phyloP scores from a whole-genome alignment of 2,113 vertebrate genomes.

The Turdus rufiventris region DNA sequence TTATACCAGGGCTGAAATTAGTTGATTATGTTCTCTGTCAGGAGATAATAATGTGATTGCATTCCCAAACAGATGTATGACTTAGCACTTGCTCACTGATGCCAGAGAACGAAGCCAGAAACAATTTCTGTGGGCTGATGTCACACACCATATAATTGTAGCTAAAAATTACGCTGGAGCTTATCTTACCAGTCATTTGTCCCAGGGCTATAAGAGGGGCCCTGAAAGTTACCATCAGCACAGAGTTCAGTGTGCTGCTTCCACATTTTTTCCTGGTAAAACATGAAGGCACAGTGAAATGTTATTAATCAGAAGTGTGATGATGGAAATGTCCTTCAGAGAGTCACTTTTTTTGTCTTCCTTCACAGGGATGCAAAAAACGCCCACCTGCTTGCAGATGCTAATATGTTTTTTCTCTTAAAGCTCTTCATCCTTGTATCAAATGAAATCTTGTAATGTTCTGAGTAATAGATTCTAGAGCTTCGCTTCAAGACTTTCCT shows the following conservation, averaged over 20 bases:
- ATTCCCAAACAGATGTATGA: conserved; percentile 65
- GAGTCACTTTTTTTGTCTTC: background rate
- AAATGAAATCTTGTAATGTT: background rate
- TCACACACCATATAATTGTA: conserved; percentile 8
- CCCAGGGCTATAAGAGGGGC: background rate
- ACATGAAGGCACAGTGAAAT: rapidly evolving
- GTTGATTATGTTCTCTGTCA: conserved; percentile 66
- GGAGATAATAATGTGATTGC: conserved; percentile 67
- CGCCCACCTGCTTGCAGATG: background rate
- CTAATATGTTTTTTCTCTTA: background rate
- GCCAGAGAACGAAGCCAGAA: conserved; percentile 56
- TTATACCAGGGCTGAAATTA: conserved; percentile 60
- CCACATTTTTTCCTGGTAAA: background rate
- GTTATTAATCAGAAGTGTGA: background rate
- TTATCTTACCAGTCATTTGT: background rate
- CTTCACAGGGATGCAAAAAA: background rate
- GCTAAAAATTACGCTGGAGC: background rate
- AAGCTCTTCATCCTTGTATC: background rate
- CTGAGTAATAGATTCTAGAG: background rate
- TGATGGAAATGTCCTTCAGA: background rate
- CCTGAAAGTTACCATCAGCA: background rate
- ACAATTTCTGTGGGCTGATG: conserved; percentile 35
- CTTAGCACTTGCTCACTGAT: conserved; percentile 53
- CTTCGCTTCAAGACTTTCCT: background rate
- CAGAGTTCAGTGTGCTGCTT: background rate